Percentiles rank a stretch among this genome's conserved stretches.
phyloP scores from a whole-genome alignment of 2,113 vertebrate genomes.

The Alectura lathami region DNA sequence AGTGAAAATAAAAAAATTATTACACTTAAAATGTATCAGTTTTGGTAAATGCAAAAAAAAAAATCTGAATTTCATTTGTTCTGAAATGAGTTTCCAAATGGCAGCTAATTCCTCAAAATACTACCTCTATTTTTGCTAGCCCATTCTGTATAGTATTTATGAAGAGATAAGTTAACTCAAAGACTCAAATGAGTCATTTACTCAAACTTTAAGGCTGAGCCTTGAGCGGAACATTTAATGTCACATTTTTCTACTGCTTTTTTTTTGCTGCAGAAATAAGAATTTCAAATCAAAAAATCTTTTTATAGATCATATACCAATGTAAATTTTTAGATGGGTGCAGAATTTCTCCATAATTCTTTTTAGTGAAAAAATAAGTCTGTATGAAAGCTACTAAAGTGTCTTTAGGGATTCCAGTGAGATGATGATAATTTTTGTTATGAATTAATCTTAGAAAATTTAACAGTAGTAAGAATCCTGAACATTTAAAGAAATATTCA shows the following conservation, averaged over 20 bases:
- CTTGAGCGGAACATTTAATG: neutral
- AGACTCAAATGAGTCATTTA: neutral
- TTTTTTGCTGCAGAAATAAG: slow-evolving; percentile 8
- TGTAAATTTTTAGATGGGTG: neutral
- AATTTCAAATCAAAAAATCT: slow-evolving; percentile 6
- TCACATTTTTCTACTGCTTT: slow-evolving; percentile 1
- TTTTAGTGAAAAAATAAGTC: neutral
- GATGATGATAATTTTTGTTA: neutral
- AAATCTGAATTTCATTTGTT: neutral
- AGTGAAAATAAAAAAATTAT: slow-evolving; percentile 39
- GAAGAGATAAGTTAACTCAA: neutral
- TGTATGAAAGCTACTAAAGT: neutral
- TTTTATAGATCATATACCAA: neutral
- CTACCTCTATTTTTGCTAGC: neutral
- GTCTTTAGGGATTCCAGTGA: neutral
- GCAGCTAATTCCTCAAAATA: slow-evolving; percentile 8
- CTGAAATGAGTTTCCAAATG: neutral
- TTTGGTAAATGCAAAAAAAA: slow-evolving; percentile 31
- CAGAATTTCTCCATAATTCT: neutral
- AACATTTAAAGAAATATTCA: neutral
- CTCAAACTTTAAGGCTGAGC: neutral
- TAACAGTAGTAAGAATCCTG: neutral
- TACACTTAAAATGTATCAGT: slow-evolving; percentile 11
- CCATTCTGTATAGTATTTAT: slow-evolving; percentile 30
- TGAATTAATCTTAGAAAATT: neutral